Conservation (phyloP, 2,888 invertebrate species). For the Masnerella sp. region DNA sequence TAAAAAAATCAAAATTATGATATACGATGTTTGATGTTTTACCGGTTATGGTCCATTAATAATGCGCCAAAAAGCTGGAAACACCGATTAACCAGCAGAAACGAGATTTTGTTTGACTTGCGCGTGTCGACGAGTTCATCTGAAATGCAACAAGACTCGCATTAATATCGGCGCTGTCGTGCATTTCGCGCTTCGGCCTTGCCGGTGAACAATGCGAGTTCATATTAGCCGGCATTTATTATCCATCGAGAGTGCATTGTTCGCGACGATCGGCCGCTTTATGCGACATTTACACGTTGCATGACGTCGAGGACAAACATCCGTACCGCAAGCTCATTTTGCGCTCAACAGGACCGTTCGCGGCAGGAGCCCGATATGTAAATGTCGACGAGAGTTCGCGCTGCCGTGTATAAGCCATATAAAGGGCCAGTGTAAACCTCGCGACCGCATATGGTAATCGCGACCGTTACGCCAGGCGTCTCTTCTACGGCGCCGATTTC, state of each 20-base stretch:
- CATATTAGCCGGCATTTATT: slow-evolving; percentile 52
- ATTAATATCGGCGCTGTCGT: slow-evolving; percentile 24
- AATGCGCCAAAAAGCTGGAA: no score
- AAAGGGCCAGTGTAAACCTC: slow-evolving; percentile 37
- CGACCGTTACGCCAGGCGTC: slow-evolving; percentile 16
- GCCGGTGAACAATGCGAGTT: slow-evolving; percentile 32
- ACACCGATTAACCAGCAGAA: no score
- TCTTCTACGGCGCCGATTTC: slow-evolving; percentile 34
- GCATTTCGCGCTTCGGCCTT: slow-evolving; percentile 19
- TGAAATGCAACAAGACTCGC: slow-evolving; percentile 30
- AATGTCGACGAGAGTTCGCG: slow-evolving; percentile 25
- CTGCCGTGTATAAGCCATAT: slow-evolving; percentile 14
- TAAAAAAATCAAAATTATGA: no score
- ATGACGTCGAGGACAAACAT: slow-evolving; percentile 55
- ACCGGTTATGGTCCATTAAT: no score
- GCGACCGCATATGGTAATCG: slow-evolving; percentile 50
- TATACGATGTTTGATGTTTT: no score
- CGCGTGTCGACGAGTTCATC: slow-evolving; percentile 21
- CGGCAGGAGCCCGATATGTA: slow-evolving; percentile 37
- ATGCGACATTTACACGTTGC: slow-evolving; percentile 53
- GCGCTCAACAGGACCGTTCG: slow-evolving; percentile 48
- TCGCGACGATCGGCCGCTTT: slow-evolving; percentile 50
- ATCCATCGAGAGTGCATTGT: slow-evolving; percentile 45
- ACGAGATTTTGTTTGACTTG: slow-evolving; percentile 45
- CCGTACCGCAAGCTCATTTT: slow-evolving; percentile 56